Conservation (phyloP, 2,888 invertebrate species). For the Hoplodrina ambigua region DNA sequence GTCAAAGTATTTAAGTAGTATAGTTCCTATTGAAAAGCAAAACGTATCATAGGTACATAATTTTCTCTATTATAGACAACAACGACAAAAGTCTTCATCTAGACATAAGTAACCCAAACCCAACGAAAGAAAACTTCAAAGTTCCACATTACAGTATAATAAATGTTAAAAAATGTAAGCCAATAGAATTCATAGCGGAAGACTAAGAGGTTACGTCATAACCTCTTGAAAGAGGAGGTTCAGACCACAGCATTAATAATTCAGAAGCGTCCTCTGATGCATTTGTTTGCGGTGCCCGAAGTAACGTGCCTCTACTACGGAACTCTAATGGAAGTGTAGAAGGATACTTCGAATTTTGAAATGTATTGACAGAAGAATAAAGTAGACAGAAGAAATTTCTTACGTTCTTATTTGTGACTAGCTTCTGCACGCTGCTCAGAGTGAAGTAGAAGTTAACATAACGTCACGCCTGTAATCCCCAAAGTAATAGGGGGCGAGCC, state of each 20-base stretch:
- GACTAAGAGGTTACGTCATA: conserved; percentile 66
- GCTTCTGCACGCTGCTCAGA: no score
- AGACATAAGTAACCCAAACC: neutral
- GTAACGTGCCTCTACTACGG: conserved; percentile 60
- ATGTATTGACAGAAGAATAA: conserved; percentile 21
- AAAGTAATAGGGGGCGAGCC: no score
- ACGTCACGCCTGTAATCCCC: no score
- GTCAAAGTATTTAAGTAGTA: no score
- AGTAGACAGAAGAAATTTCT: conserved; percentile 15
- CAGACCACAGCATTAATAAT: conserved; percentile 78
- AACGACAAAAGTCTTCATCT: neutral
- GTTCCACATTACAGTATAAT: conserved; percentile 18
- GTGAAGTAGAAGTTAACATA: no score
- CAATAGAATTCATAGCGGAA: conserved; percentile 56
- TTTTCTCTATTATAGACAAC: no score
- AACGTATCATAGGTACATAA: no score
- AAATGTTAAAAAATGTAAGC: conserved; percentile 50
- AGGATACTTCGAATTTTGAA: conserved; percentile 28
- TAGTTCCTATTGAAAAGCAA: no score
- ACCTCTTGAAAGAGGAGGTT: conserved; percentile 67
- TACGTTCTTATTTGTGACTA: neutral
- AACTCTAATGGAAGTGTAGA: conserved; percentile 27
- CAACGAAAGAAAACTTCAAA: conserved; percentile 4
- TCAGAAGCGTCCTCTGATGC: conserved; percentile 74
- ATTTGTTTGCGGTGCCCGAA: conserved; percentile 73